Evolutionary conservation across 2,797 vertebrate genomes (phyloP), one percentile per base, ranked within the genome.

Genomic region (Lateolabrax maculatus): DNA sequence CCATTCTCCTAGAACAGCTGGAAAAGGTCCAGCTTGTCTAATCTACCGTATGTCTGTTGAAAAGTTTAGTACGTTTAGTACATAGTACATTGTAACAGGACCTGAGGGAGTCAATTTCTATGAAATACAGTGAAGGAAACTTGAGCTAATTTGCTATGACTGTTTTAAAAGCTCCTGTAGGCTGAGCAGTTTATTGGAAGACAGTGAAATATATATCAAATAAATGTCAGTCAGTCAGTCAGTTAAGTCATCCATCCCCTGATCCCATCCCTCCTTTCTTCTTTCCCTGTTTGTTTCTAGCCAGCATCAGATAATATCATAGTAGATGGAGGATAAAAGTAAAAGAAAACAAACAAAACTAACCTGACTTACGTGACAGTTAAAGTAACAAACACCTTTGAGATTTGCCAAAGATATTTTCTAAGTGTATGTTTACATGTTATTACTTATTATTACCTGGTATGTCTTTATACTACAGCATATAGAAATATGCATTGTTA

Each of bases 291-390:
- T 58, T 77, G 11, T 16, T 62, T 65, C n/a, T 44, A 43, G 34
- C 27, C n/a, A 52, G 13, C 43, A 37, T 48, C 58, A 55, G 27
- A 71, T 79, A 23, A 43, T 69, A 72, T 51, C 18, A n/a, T 51
- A 67, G 48, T 58, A 44, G 43, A 31, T 25, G 12, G 21, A 12
- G 6, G 19, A 67, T 67, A 18, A 68, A 74, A 78, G 31, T 29
- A 5, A 23, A 51, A 65, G 27, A 39, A 57, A 44, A 61, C 37
- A 49, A 72, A 48, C 36, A 21, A 4, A 68, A 58, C 53, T 29
- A 8, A 58, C 18, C 15, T 36, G 46, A 48, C 6, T 34, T 21
- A 18, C 29, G 27, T 58, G n/a, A 49, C 43, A 39, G n/a, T n/a
- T n/a, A 58, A 69, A 53, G 23, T 3, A 60, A 41, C 29, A 64